Base-by-base conservation (phyloP, 2,113 vertebrate species). In the Prolemur simus region DNA sequence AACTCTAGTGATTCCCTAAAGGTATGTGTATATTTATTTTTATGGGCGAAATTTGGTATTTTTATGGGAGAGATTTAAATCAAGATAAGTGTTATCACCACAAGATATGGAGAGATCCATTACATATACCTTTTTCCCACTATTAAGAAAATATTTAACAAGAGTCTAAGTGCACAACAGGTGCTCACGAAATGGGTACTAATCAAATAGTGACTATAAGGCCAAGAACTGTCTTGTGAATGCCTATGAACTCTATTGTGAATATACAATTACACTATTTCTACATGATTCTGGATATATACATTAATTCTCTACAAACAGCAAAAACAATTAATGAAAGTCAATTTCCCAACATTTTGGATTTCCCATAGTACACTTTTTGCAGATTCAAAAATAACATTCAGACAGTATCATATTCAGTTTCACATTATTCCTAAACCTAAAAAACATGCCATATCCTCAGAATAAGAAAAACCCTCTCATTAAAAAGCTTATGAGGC, bases 131-230 rank as follows among this genome's bases (percentile, higher is more conserved):
- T 37, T 52, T 74, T 54, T 42, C 37, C 21, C 34, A 3, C 23
- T 37, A 6, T 18, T 39, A 27, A 25, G 52, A 74, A 90, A 87
- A 32, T 10, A 54, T 15, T 42, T 68, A 18, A 47, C 15, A 9
- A 34, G 27, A 83, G 21, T 71, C n/a, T 15, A 47, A 34, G n/a
- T 10, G 18, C 4, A 37, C 52, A 6, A 7, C 27, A 45, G 21
- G 52, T 1, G 20, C 15, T 37, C 34, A 5, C 21, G n/a, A 37
- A 60, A 6, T 4, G 15, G 54, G 13, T 71, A 37, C 11, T 23
- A 12, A 47, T 37, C 63, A 73, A 68, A 76, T 0, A 5, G 6
- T 17, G 13, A 32, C 11, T 6, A 1, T 25, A 0, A n/a, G 69
- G 17, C 71, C 8, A 2, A 32, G 60, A 13, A 9, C 3, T 21